Evolutionary conservation across 2,888 invertebrate genomes (phyloP).

Genomic region (Rotaria socialis): DNA sequence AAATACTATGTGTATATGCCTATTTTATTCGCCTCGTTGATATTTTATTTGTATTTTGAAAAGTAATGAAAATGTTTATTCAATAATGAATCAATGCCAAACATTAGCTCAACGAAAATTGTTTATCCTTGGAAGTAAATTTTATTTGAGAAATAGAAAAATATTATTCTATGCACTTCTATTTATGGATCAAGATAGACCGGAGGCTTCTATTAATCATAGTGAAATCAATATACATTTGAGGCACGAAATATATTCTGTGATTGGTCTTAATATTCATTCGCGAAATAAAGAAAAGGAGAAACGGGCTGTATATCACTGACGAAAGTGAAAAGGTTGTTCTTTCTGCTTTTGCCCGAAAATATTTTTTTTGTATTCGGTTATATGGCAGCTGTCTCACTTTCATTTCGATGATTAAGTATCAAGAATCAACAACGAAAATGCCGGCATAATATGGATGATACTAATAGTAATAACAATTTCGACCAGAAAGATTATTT

Average conservation of each 20-base stretch:
- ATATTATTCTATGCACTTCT: neutral
- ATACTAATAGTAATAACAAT: neutral
- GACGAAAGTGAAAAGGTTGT: neutral
- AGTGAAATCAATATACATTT: neutral
- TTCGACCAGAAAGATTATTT: neutral
- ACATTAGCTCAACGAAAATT: neutral
- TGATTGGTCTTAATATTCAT: neutral
- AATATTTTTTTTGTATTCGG: neutral
- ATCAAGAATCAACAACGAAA: neutral
- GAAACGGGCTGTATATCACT: neutral
- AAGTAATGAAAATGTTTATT: neutral
- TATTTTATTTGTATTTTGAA: neutral
- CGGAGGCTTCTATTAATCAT: neutral
- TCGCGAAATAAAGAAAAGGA: neutral
- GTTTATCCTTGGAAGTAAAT: neutral
- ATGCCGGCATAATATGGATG: neutral
- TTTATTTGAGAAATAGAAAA: neutral
- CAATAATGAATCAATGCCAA: neutral
- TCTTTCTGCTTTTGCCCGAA: neutral
- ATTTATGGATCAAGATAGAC: neutral
- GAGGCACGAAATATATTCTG: neutral
- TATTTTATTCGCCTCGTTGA: neutral
- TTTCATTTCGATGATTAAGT: neutral
- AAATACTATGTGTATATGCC: neutral
- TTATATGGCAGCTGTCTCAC: neutral